Percentiles rank a stretch among this genome's conserved stretches.
phyloP scores from a whole-genome alignment of 2,113 vertebrate species.

The Procavia capensis region DNA sequence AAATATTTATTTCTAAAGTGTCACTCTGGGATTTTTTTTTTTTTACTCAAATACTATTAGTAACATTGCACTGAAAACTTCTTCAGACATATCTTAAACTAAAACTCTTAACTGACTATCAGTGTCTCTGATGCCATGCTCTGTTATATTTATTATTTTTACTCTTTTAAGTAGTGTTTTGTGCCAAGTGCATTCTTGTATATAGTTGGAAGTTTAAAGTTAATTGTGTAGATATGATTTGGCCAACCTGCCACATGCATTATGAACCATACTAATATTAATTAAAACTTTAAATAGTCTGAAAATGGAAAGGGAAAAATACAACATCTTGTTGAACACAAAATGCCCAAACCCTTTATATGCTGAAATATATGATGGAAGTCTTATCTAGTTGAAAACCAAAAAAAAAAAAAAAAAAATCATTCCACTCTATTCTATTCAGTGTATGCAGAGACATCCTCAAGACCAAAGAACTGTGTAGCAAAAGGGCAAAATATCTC shows the following conservation, averaged over 20 bases:
- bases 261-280: neutral
- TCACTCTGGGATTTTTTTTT: neutral
- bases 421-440: neutral
- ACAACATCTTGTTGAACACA: neutral
- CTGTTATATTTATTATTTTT: neutral
- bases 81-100: neutral
- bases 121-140: neutral
- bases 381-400: neutral
- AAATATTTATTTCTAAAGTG: neutral
- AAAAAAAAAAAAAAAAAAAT: neutral
- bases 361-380: neutral
- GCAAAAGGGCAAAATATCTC: neutral
- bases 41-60: neutral
- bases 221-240: neutral
- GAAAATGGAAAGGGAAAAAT: neutral
- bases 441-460: neutral
- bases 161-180: neutral
- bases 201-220: neutral
- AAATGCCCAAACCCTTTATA: neutral
- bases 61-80: neutral
- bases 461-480: neutral
- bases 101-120: neutral
- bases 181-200: neutral
- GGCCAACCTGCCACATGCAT: neutral
- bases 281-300: neutral